These are phyloP conservation scores for Spinus pinus DNA, from an alignment of 2,797 vertebrate genomes.

Conservation along the genomic window DNA sequence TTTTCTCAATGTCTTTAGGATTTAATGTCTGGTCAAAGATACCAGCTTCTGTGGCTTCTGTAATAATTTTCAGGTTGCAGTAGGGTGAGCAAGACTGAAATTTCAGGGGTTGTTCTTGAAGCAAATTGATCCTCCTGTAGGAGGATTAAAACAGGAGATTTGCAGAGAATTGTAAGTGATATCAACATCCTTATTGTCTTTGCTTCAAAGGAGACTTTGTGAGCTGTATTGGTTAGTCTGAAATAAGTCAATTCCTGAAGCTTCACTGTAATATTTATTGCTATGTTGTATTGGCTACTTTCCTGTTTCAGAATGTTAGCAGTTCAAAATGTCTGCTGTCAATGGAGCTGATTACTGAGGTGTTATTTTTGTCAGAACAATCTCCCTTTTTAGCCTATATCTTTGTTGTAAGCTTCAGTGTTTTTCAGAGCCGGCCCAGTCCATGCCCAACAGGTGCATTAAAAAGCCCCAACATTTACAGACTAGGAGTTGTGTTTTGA, in stretches of 20 bases:
- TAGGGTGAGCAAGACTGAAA: neutral
- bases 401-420: neutral
- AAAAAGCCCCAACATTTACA: neutral
- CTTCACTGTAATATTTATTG: neutral
- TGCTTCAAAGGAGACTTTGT: neutral
- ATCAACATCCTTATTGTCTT: neutral
- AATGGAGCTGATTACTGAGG: neutral
- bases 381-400: neutral
- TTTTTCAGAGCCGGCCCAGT: neutral
- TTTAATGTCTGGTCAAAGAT: neutral
- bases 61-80: neutral
- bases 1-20: neutral
- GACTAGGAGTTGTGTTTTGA: neutral
- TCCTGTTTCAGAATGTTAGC: neutral
- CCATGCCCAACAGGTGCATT: neutral
- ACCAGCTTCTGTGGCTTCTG: neutral
- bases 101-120: neutral
- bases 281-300: neutral
- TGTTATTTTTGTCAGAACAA: neutral
- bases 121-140: neutral
- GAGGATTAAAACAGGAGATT: neutral
- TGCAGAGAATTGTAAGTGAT: neutral
- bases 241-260: neutral
- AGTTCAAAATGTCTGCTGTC: neutral
- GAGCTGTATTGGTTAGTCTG: neutral